These are phyloP conservation scores for Drosophila funebris DNA, from an alignment of 1,140 invertebrate species.

Conservation along the genomic window DNA sequence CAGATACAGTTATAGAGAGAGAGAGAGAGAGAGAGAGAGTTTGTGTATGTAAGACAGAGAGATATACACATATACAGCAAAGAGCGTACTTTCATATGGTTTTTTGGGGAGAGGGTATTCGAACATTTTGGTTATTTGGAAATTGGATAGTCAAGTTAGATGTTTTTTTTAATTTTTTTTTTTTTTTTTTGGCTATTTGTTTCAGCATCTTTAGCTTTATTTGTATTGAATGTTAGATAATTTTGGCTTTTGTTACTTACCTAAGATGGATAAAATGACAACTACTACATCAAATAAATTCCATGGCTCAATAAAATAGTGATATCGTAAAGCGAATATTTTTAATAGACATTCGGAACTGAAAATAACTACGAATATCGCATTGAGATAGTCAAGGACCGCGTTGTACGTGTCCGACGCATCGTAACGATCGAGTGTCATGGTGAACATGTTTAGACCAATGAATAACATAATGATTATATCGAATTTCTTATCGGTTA, in stretches of 20 bases:
- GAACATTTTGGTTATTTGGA: conserved; percentile 48
- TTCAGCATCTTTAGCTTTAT: conserved; percentile 37
- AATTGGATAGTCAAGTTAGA: conserved; percentile 40
- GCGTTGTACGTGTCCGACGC: conserved; percentile 92
- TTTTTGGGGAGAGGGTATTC: conserved; percentile 29
- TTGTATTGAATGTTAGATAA: conserved; percentile 28
- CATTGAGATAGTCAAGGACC: conserved; percentile 95
- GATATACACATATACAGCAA: conserved; percentile 53
- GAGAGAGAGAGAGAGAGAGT: conserved; percentile 24
- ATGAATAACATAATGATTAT: conserved; percentile 99
- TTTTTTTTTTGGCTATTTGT: conserved; percentile 34
- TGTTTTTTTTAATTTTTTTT: background rate
- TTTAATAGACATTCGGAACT: conserved; percentile 98
- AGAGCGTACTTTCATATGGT: conserved; percentile 40
- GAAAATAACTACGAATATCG: conserved; percentile 99
- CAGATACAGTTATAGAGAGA: conserved; percentile 14
- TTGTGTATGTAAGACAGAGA: background rate
- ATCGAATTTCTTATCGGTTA: conserved; percentile 99
- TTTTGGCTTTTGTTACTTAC: conserved; percentile 86
- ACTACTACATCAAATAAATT: conserved; percentile 99
- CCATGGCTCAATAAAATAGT: conserved; percentile 99
- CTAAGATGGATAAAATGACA: conserved; percentile 98
- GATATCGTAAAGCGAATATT: conserved; percentile 97
- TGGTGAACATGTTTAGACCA: conserved; percentile 98
- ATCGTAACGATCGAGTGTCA: conserved; percentile 98